A percentile compares a stretch with the other conserved stretches of the same genome.
Conservation (phyloP, 2,113 vertebrate species). For the Bostrychus sinensis region DNA sequence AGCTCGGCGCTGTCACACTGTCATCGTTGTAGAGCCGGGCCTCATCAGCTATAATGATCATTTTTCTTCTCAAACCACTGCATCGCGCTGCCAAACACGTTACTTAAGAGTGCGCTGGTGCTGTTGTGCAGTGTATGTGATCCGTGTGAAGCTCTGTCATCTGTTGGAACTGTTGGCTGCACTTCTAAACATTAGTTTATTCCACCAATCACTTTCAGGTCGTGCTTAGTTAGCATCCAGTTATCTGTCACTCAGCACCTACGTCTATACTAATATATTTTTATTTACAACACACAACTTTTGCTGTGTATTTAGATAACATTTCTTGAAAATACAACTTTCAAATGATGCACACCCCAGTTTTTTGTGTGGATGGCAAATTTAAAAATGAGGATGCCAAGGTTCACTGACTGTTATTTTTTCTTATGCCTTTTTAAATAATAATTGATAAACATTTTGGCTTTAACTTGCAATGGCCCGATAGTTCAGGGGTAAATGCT, state of each 20-base stretch:
- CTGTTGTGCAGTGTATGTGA: constrained; percentile 10
- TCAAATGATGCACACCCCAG: too few relatives aligned
- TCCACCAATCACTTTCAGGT: constrained; percentile 4
- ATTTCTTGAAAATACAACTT: too few relatives aligned
- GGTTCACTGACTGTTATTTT: too few relatives aligned
- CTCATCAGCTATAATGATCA: constrained; percentile 85
- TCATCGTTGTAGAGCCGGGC: constrained; percentile 65
- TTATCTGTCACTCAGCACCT: constrained; percentile 5
- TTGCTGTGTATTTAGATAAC: neutral
- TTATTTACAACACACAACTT: neutral
- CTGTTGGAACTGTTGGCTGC: constrained; percentile 33
- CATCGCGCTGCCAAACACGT: constrained; percentile 64
- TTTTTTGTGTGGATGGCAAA: too few relatives aligned
- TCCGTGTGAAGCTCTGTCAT: constrained; percentile 53
- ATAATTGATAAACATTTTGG: too few relatives aligned
- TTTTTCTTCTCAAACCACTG: constrained; percentile 62
- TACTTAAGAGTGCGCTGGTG: constrained; percentile 52
- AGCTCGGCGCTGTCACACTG: constrained; percentile 82
- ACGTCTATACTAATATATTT: neutral
- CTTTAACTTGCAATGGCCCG: too few relatives aligned
- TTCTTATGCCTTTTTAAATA: too few relatives aligned
- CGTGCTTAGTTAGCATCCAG: constrained; percentile 1
- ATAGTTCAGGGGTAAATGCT: too few relatives aligned
- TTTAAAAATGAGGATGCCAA: too few relatives aligned
- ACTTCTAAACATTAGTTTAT: constrained; percentile 17